Conservation (phyloP, 2,797 vertebrate species). For the Paguma larvata region DNA sequence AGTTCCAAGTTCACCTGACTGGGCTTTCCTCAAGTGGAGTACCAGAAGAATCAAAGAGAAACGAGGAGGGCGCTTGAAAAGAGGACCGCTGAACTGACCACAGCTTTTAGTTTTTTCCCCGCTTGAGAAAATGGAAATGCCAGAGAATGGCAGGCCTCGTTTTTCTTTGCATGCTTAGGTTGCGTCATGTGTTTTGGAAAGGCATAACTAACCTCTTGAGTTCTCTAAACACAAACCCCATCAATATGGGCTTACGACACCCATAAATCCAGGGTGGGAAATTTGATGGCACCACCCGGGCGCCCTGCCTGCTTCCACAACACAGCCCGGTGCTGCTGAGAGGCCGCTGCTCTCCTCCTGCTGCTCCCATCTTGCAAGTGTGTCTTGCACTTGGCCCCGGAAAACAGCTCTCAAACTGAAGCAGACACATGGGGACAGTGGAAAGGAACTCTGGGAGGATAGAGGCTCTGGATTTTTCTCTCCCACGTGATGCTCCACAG, state of each 20-base stretch:
- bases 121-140: conserved; percentile 52
- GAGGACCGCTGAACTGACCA: background rate
- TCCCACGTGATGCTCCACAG: too few relatives aligned
- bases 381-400: background rate
- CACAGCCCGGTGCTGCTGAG: background rate
- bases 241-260: background rate
- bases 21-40: background rate
- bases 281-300: background rate
- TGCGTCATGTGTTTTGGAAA: conserved; percentile 53
- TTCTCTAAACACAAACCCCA: conserved; percentile 66
- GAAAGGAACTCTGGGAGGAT: background rate
- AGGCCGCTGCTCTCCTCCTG: fast-evolving
- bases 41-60: background rate
- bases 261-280: conserved; percentile 20
- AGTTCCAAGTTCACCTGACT: background rate
- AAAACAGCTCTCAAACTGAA: background rate
- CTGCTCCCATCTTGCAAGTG: background rate
- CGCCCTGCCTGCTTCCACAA: background rate
- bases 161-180: conserved; percentile 40
- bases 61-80: background rate
- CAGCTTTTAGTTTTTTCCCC: background rate
- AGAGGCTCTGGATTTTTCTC: background rate
- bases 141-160: background rate
- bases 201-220: conserved; percentile 10
- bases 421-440: background rate